Evolutionary conservation across 2,113 vertebrate species (phyloP).

Genomic region (Xiphophorus hellerii): DNA sequence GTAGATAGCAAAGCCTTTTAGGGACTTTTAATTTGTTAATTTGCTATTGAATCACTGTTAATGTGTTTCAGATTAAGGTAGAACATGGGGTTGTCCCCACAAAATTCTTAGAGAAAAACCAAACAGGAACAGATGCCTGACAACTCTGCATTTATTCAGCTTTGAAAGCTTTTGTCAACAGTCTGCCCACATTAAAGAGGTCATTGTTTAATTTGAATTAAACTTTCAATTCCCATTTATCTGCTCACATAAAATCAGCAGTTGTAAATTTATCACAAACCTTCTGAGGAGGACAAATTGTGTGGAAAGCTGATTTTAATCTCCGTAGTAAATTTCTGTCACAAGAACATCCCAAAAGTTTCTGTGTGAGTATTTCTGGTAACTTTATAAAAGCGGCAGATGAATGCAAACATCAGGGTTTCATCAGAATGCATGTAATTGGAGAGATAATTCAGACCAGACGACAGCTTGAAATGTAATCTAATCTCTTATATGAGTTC

Average conservation of each 20-base stretch:
- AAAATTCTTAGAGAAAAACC: no score
- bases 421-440: not conserved
- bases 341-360: not conserved
- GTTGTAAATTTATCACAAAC: not conserved
- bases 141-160: not conserved
- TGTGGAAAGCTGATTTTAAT: not conserved
- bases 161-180: not conserved
- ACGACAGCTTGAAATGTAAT: not conserved
- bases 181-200: no score
- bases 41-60: no score
- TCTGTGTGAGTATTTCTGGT: not conserved
- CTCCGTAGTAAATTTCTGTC: no score
- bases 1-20: no score
- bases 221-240: no score
- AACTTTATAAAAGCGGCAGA: not conserved
- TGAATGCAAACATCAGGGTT: not conserved
- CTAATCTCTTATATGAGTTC: not conserved
- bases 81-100: no score
- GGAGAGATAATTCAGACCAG: not conserved
- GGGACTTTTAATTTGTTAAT: no score
- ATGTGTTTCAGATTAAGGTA: no score
- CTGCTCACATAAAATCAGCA: not conserved
- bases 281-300: not conserved
- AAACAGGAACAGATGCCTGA: not conserved
- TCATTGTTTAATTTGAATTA: no score